These are phyloP conservation scores for Geotrupes spiniger DNA, from an alignment of 2,888 invertebrate species.

Conservation along the genomic window DNA sequence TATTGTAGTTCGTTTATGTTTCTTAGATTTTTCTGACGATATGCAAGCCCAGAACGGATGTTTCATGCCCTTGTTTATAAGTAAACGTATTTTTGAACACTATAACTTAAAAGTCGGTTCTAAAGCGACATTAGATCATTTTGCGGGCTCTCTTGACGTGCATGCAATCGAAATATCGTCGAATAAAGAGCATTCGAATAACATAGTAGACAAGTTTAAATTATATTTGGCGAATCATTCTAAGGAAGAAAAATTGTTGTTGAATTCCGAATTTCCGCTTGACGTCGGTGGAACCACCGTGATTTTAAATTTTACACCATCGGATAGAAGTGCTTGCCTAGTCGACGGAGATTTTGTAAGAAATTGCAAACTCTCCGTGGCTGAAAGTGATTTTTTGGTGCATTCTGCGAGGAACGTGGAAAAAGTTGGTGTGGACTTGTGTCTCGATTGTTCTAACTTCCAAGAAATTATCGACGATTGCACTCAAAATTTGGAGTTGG, in stretches of 20 bases:
- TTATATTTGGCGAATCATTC: conserved; percentile 54
- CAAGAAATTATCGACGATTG: no score
- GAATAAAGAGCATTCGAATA: conserved; percentile 35
- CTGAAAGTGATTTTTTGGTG: conserved; percentile 23
- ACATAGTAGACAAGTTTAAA: conserved; percentile 53
- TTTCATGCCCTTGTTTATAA: conserved; percentile 52
- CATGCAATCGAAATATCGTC: conserved; percentile 51
- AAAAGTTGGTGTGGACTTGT: no score
- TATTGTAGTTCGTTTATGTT: conserved; percentile 18
- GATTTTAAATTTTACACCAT: conserved; percentile 48
- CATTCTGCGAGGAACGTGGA: conserved; percentile 46
- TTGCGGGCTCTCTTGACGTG: conserved; percentile 47
- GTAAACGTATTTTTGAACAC: conserved; percentile 55
- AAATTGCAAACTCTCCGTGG: conserved; percentile 49
- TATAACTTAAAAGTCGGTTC: conserved; percentile 57
- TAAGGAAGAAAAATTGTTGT: conserved; percentile 52
- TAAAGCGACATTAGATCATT: conserved; percentile 55
- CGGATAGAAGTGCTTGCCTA: conserved; percentile 52
- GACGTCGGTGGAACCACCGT: conserved; percentile 45
- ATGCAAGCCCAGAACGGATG: conserved; percentile 1
- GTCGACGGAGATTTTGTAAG: conserved; percentile 55
- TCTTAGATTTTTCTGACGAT: conserved; percentile 11
- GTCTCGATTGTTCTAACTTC: no score
- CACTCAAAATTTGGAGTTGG: no score
- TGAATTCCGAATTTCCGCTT: conserved; percentile 56